Evolutionary conservation across 2,888 invertebrate genomes (phyloP), one percentile per base, ranked within the genome.

Genomic region (Heteromyza rotundicornis): DNA sequence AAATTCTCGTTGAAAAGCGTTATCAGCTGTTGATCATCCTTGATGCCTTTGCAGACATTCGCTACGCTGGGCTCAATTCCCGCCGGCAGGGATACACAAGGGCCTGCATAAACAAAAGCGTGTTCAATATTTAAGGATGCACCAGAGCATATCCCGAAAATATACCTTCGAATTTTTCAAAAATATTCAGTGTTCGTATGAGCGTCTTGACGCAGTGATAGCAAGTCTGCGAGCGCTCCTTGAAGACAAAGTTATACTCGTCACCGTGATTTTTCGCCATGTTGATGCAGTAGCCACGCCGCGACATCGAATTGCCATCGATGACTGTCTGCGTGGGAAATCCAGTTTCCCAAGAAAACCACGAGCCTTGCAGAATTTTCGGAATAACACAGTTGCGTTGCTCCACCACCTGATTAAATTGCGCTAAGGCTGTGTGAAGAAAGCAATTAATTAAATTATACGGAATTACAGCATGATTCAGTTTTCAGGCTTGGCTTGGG

Each of bases 261-360:
- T 91, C 90, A 75, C 91, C 89, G 70, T 91, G 90, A 75, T 92
- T 89, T 20, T 63, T 64, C 73, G 87, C 85, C 66, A 91, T 88
- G 67, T 89, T 87, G 5, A 92, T 86, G 78, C 94, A 94, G 62
- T 84, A 83, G 50, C 94, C 94, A 77, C 89, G 86, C 69, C 86
- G 86, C 8, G 90, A 88, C 92, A 95, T 94, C 47, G 88, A 87
- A 62, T 88, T 89, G 0, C 90, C 90, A 83, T 95, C 91, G 57
- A 96, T 89, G 77, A 92, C 90, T 0, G 94, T 95, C 52, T 90
- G 85, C 0, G 93, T 94, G 73, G 94, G 92, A 72, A 69, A 24
- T 10, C 94, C 94, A 84, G 89, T 89, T 86, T 96, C 95, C 87
- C 94, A 91, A 2, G 94, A 95, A 83, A 94, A 96, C 96, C 96